Base-by-base conservation (phyloP, 2,888 invertebrate genomes). In the Microctonus aethiopoides region DNA sequence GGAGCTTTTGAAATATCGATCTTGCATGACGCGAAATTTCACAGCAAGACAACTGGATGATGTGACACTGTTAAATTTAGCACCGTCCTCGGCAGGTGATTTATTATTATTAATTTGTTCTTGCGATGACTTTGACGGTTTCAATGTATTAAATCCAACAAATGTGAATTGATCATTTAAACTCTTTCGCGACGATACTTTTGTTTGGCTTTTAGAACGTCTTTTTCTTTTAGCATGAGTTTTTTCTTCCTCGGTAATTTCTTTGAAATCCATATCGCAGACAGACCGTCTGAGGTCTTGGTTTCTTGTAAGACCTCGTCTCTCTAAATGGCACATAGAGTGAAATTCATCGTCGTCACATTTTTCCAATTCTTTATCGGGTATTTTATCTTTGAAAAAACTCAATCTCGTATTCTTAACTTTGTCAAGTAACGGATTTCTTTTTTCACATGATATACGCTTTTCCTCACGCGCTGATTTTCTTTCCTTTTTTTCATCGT, bases 1-100 rank as follows among this genome's bases (percentile, higher is more conserved):
- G 0, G 92, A 92, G 61, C 91, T 91, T 79, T 92, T 92, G 51
- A 93, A 86, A 83, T 93, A 93, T 46, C 79, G 77, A 71, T 93
- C 92, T 26, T 93, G 92, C 90, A 93, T 93, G 39, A 92, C 92
- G 74, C 90, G 89, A 72, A 93, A 87, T 87, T 92, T 92, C 2
- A 92, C 91, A 0, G 92, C 91, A 67, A 93, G 87, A 84, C 92
- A 92, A 29, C 85, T 85, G 5, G 86, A 84, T 2, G 83, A 79
- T 0, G 81, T 85, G 2, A 85, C 75, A 60, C 80, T 84, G 67
- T 83, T 83, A 67, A 84, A 85, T 7, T 78, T 77, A 1, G 80
- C 70, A 16, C 69, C 63, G 9, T 68, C 67, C 52, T 66, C 57
- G 3, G 64, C 59, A 16, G 41, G 36, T 16, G 64, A 32, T 10